Conservation (phyloP, 2,797 vertebrate species). For the Acipenser oxyrinchus region DNA sequence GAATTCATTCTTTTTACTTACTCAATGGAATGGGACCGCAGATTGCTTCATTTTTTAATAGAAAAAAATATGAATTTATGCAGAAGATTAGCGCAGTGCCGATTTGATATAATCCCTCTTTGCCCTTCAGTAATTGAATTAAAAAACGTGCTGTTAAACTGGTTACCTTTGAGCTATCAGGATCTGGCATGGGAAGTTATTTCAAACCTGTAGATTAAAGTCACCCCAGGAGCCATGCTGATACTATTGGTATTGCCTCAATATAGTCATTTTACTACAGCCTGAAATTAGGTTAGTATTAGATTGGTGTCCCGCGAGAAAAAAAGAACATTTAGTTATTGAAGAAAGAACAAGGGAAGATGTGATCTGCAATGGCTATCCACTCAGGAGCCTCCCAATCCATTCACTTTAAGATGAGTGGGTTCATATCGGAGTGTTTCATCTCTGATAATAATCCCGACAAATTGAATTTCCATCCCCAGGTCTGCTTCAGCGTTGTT, state of each 20-base stretch:
- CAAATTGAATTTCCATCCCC: slow-evolving; percentile 35
- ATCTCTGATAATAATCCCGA: slow-evolving; percentile 37
- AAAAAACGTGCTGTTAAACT: slow-evolving; percentile 24
- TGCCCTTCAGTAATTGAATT: slow-evolving; percentile 25
- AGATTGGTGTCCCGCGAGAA: slow-evolving; percentile 15
- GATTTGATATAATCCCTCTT: slow-evolving; percentile 27
- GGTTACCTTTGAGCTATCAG: slow-evolving; percentile 12
- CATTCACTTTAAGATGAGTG: slow-evolving; percentile 22
- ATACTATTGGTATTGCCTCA: not conserved
- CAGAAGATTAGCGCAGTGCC: slow-evolving; percentile 14
- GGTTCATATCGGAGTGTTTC: slow-evolving; percentile 30
- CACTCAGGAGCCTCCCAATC: slow-evolving; percentile 9
- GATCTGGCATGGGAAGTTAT: not conserved
- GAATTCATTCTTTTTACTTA: slow-evolving; percentile 14
- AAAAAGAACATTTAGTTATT: slow-evolving; percentile 18
- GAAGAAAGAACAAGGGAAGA: slow-evolving; percentile 12
- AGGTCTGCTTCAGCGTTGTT: slow-evolving; percentile 30
- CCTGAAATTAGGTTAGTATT: slow-evolving; percentile 7
- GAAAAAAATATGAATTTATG: slow-evolving; percentile 21
- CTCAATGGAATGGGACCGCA: slow-evolving; percentile 17
- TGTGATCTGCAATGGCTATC: slow-evolving; percentile 21
- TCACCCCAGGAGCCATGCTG: not conserved
- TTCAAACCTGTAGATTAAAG: not conserved
- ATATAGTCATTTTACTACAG: slow-evolving; percentile 2
- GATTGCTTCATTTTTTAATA: slow-evolving; percentile 27